Evolutionary conservation across 1,140 invertebrate species (phyloP).

Genomic region (Catajapyx aquilonaris): DNA sequence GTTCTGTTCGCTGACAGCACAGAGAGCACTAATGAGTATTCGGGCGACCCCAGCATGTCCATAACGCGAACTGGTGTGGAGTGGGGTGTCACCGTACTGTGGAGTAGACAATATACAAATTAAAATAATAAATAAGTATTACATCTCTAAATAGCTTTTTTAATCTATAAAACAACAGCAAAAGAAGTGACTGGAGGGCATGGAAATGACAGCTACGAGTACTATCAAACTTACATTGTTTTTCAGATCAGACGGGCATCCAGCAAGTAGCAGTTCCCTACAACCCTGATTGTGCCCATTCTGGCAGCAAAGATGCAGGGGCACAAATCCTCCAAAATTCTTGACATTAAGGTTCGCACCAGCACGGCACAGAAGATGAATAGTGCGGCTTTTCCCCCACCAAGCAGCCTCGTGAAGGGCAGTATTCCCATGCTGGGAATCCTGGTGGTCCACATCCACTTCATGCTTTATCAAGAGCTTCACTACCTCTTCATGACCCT

Average conservation of each 20-base stretch:
- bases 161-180: constrained; percentile 6
- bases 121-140: constrained; percentile 2
- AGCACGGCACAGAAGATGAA: constrained; percentile 44
- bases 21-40: constrained; percentile 76
- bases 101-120: constrained; percentile 6
- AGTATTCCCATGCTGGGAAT: constrained; percentile 74
- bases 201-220: too few species aligned
- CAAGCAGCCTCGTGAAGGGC: constrained; percentile 83
- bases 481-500: constrained; percentile 57
- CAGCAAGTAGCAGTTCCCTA: constrained; percentile 63
- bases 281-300: constrained; percentile 93
- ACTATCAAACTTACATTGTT: constrained; percentile 50
- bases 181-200: constrained; percentile 3
- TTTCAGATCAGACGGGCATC: constrained; percentile 66
- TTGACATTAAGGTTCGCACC: constrained; percentile 46
- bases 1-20: constrained; percentile 72
- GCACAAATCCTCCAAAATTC: constrained; percentile 74
- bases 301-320: constrained; percentile 85
- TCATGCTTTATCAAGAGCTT: constrained; percentile 43
- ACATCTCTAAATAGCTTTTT: neutral
- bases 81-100: constrained; percentile 84
- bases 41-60: constrained; percentile 89
- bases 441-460: constrained; percentile 49
- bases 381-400: constrained; percentile 75
- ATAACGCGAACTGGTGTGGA: constrained; percentile 85